These are phyloP conservation scores for Hirundo rustica DNA, from an alignment of 2,797 vertebrate genomes.

Conservation along the genomic window DNA sequence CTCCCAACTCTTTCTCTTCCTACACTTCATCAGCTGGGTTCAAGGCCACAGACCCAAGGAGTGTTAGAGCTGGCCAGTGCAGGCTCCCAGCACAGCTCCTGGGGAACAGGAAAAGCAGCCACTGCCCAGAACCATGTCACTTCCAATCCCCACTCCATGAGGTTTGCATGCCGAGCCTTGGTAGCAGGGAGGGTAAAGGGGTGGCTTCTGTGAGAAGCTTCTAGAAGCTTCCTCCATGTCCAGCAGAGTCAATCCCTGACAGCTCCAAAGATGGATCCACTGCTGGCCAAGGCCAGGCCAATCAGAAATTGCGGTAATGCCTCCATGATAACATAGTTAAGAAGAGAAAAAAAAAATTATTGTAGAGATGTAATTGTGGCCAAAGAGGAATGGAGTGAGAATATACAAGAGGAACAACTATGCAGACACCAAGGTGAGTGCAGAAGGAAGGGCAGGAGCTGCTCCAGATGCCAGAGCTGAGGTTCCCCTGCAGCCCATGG, in stretches of 20 bases:
- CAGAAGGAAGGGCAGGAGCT: background rate
- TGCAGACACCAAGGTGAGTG: background rate
- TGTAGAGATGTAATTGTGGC: background rate
- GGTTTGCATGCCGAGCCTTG: background rate
- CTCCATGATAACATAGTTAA: accelerated
- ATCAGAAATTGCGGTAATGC: accelerated
- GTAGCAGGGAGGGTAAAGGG: no score
- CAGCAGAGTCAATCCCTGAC: background rate
- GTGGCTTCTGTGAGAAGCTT: background rate
- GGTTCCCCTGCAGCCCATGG: background rate
- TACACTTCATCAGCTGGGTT: background rate
- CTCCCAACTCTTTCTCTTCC: background rate
- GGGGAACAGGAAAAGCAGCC: background rate
- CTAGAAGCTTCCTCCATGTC: background rate
- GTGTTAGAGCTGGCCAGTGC: background rate
- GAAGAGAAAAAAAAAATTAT: background rate
- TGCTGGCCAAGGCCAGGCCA: background rate
- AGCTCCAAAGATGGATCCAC: accelerated
- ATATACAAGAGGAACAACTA: background rate
- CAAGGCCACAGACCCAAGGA: background rate
- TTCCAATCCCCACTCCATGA: background rate
- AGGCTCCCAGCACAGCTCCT: background rate
- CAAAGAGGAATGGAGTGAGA: background rate
- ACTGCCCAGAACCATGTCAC: accelerated
- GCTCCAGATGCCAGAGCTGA: background rate